Base-by-base conservation (phyloP, 1,140 invertebrate genomes). In the Phortica variegata region DNA sequence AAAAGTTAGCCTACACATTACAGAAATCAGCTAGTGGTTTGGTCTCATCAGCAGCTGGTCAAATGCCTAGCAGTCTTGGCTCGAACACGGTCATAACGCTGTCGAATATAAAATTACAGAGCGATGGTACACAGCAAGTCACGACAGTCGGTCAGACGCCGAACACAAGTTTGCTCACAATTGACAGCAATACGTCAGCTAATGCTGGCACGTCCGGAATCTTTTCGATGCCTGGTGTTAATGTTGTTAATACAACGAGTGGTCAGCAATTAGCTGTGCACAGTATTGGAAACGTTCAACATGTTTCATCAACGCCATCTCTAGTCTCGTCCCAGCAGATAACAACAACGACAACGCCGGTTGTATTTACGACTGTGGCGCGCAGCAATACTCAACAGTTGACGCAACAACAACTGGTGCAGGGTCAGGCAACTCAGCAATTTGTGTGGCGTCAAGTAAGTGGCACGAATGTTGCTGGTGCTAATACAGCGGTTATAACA, bases 251-350 rank as follows among this genome's bases (percentile, higher is more conserved):
- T 26, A 73, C 69, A 5, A 51, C 65, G 10, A 68, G 65, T 53
- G 69, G 69, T 12, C 70, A 73, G 37, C 70, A 73, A 54, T 40
- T 73, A 43, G 62, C 70, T 2, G 69, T 73, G 54, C 70, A 73
- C 39, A 73, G 60, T 57, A 73, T 73, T 39, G 61, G 56, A 1
- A 59, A 59, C 0, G 47, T 70, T 37, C 65, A 70, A 29, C 23
- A 32, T 58, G 47, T 52, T 58, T 47, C 37, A 19, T 39, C 45
- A n/a, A 45, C 53, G 12, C 47, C 54, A 49, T 19, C 58, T 39
- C 23, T 44, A 13, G 33, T 32, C 4, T 15, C 18, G 12, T 26
- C 23, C 5, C 23, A 26, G 23, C 20, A 31, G 20, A 23, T 21
- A 17, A 32, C 50, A 4, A 29, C 18, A 8, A 23, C 40, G 10